Conservation (phyloP, 2,113 vertebrate species). For the Helogale parvula region DNA sequence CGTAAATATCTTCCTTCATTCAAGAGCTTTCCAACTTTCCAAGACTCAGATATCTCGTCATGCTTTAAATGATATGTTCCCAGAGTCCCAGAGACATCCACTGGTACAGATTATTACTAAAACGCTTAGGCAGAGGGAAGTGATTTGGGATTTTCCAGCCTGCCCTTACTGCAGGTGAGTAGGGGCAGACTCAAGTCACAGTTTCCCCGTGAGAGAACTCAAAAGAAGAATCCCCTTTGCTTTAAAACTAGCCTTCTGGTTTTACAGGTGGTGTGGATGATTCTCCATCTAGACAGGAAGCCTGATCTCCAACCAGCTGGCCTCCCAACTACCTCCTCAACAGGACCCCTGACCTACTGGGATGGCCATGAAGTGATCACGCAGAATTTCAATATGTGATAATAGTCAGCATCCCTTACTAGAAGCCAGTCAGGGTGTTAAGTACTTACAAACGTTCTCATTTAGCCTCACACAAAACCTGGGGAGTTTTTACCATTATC, state of each 20-base stretch:
- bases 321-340: neutral
- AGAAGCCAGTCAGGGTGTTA: neutral
- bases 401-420: neutral
- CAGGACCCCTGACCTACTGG: neutral
- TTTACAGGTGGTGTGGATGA: fast-evolving
- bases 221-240: neutral
- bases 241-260: neutral
- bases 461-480: neutral
- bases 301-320: neutral
- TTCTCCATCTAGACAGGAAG: neutral
- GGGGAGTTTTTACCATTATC: neutral
- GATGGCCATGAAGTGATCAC: neutral
- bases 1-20: neutral
- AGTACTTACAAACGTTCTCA: neutral
- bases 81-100: neutral
- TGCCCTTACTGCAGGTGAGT: neutral
- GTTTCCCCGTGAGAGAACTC: neutral
- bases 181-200: neutral
- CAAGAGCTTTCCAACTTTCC: neutral
- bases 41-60: neutral
- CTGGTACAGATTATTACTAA: neutral
- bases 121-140: neutral
- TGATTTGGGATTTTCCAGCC: neutral
- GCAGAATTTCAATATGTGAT: neutral
- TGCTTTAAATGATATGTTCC: neutral